Percentiles rank a stretch among this genome's conserved stretches.
Evolutionary conservation across 2,888 invertebrate genomes (phyloP).

Genomic region (Synergus japonicus): DNA sequence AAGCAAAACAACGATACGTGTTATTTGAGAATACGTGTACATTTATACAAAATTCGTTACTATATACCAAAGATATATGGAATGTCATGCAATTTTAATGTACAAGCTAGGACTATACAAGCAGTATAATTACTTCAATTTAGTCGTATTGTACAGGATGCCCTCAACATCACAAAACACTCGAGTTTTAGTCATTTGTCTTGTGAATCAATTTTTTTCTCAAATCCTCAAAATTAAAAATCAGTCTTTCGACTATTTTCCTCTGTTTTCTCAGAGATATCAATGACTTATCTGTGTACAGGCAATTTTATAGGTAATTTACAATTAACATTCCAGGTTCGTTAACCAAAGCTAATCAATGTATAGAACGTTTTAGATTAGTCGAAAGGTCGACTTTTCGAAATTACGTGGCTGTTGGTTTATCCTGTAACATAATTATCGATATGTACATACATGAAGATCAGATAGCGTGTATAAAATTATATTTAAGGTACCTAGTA

Average conservation of each 20-base stretch:
- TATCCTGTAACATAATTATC: conserved; percentile 69
- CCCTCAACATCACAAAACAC: conserved; percentile 49
- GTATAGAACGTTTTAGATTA: conserved; percentile 49
- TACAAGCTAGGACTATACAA: conserved; percentile 45
- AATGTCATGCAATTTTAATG: conserved; percentile 70
- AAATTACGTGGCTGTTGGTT: conserved; percentile 55
- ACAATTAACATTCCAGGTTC: conserved; percentile 59
- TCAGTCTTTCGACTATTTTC: not conserved
- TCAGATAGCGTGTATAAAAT: conserved; percentile 67
- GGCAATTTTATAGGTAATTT: conserved; percentile 42
- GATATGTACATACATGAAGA: conserved; percentile 64
- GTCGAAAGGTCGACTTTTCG: conserved; percentile 42
- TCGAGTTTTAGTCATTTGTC: not conserved
- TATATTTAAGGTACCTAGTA: conserved; percentile 57
- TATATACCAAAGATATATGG: conserved; percentile 76
- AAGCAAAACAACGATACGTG: conserved; percentile 52
- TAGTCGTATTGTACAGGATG: conserved; percentile 60
- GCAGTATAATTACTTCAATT: conserved; percentile 58
- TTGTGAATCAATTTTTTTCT: not conserved
- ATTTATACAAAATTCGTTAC: conserved; percentile 71
- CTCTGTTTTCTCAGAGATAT: not conserved
- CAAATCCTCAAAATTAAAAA: not conserved
- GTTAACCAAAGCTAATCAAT: conserved; percentile 51
- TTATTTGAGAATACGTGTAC: conserved; percentile 63
- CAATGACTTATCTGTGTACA: conserved; percentile 16